phyloP scores from a whole-genome alignment of 2,888 invertebrate genomes.

The Chrysolina oricalcia region DNA sequence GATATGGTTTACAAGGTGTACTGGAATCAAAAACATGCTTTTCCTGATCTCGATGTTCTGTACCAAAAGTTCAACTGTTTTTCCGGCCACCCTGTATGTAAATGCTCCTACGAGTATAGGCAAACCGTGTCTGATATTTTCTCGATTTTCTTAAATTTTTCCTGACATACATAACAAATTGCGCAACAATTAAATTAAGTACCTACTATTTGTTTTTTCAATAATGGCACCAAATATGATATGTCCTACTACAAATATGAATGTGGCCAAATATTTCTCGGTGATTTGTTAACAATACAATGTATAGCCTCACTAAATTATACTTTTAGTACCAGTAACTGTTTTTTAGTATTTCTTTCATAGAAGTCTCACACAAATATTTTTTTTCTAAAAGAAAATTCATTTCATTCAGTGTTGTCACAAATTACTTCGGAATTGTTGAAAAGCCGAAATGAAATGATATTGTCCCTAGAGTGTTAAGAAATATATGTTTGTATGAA shows the following conservation, averaged over 20 bases:
- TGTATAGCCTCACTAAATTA: background rate
- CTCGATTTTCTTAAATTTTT: slow-evolving; percentile 14
- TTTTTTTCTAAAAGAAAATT: too few relatives aligned
- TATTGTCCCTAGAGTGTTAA: too few relatives aligned
- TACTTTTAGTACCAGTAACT: slow-evolving; percentile 1
- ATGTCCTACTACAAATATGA: slow-evolving; percentile 55
- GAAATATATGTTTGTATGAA: too few relatives aligned
- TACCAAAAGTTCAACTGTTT: slow-evolving; percentile 1
- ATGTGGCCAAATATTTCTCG: slow-evolving; percentile 21
- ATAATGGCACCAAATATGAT: slow-evolving; percentile 65
- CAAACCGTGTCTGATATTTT: slow-evolving; percentile 31
- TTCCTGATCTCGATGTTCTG: background rate
- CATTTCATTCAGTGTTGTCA: too few relatives aligned
- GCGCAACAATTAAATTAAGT: slow-evolving; percentile 49
- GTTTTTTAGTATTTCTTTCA: too few relatives aligned
- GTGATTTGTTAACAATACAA: background rate
- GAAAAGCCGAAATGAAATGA: too few relatives aligned
- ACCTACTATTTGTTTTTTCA: slow-evolving; percentile 56
- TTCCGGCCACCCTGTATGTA: slow-evolving; percentile 46
- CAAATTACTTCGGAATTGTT: too few relatives aligned
- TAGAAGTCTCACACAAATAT: too few relatives aligned
- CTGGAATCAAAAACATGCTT: slow-evolving; percentile 26
- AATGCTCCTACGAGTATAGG: slow-evolving; percentile 60
- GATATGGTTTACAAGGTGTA: slow-evolving; percentile 36
- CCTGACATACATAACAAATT: slow-evolving; percentile 10